Conservation (phyloP, 2,797 vertebrate species). For the Enteromius thamalakanensis region DNA sequence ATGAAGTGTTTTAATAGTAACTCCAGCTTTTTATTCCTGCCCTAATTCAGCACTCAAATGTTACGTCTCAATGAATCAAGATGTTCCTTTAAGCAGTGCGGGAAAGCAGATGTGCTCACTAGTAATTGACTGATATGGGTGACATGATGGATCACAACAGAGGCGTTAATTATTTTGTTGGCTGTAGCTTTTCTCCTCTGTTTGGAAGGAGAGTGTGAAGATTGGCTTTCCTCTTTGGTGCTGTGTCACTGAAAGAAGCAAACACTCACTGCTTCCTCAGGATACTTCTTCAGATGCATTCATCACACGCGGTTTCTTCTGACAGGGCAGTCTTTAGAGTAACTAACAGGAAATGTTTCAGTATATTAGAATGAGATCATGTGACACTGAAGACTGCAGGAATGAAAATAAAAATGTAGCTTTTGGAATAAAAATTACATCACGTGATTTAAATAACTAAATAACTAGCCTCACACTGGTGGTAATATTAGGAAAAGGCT, state of each 20-base stretch:
- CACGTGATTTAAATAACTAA: too few relatives aligned
- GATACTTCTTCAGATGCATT: conserved; percentile 13
- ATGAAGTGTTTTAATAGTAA: neutral
- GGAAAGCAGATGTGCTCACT: conserved; percentile 41
- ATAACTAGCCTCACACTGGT: too few relatives aligned
- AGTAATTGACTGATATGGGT: conserved; percentile 51
- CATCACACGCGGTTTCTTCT: neutral
- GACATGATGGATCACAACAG: conserved; percentile 45
- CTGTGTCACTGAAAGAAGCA: conserved; percentile 25
- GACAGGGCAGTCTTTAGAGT: neutral
- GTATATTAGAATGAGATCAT: neutral
- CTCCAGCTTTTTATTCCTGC: neutral
- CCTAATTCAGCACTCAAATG: conserved; percentile 35
- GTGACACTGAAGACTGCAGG: neutral
- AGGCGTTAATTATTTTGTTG: conserved; percentile 53
- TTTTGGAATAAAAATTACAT: neutral
- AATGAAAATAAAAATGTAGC: neutral
- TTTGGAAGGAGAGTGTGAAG: conserved; percentile 41
- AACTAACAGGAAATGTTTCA: neutral
- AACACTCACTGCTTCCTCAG: conserved; percentile 8
- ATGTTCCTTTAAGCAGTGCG: conserved; percentile 41
- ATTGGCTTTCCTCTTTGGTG: conserved; percentile 47
- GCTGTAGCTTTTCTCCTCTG: conserved; percentile 47
- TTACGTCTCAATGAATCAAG: conserved; percentile 31
- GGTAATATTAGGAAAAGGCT: too few relatives aligned